Base-by-base conservation (phyloP, 92 coral and sea anemone species). In the Phenganax subtilis region DNA sequence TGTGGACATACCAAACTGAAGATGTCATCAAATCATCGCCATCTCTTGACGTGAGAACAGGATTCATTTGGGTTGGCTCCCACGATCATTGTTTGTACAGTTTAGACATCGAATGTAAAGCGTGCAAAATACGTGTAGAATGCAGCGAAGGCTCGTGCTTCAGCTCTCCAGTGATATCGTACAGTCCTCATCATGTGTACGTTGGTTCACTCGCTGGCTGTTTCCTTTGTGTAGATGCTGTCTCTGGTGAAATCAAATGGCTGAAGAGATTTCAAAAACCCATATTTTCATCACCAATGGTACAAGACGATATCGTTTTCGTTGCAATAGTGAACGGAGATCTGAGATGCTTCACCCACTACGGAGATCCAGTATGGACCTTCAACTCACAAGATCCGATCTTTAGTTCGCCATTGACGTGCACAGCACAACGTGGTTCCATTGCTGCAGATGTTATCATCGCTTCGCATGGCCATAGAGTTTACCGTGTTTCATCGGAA, bases 51-150 rank as follows among this genome's bases (percentile, higher is more conserved):
- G 64, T 89, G 54, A 84, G 85, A 57, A 88, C 98, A 54, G 97
- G 98, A 66, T 75, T 89, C 30, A 91, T 87, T 68, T 94, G 98
- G 98, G 85, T 90, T 25, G 98, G 98, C 73, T 94, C 98, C 80
- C 98, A 94, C 83, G 98, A 94, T 65, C 92, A 89, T 28, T 81
- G 75, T 75, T 55, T 92, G 25, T 94, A 94, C 63, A 90, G 88
- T 11, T 87, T 94, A 28, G 96, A 94, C 83, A 73, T 90, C 47
- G 69, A 67, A 12, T 85, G 58, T 54, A 84, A 80, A 59, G 76
- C 57, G 54, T 84, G 96, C 85, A 60, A 81, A 17, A 58, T 83
- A 57, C 85, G 89, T 6, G 66, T 92, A 25, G 63, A 92, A 78
- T 94, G 98, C 60, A 84, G 89, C 20, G 87, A 89, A 61, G 93